phyloP scores from a whole-genome alignment of 1,140 invertebrate genomes.

The Anastatus disparis region DNA sequence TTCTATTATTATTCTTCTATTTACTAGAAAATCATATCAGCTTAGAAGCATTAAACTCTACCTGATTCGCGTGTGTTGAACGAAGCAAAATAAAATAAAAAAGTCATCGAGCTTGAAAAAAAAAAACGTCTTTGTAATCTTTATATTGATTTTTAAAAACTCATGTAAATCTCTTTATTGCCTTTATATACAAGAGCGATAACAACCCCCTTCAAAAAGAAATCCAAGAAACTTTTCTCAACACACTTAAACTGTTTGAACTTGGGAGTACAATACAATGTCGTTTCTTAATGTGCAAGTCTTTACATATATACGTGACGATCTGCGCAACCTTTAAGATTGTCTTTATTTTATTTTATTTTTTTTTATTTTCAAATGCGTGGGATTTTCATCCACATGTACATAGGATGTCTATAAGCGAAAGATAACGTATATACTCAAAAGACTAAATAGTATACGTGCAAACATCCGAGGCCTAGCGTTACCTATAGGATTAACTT shows the following conservation, averaged over 20 bases:
- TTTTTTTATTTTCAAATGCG: background rate
- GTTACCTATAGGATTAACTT: slow-evolving; percentile 25
- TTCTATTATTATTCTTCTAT: too few relatives aligned
- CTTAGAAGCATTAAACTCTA: too few relatives aligned
- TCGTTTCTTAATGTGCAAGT: background rate
- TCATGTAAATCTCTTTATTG: too few relatives aligned
- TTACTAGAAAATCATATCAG: too few relatives aligned
- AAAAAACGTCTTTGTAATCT: background rate
- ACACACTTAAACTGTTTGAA: background rate
- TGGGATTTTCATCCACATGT: slow-evolving; percentile 10
- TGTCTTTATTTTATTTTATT: too few relatives aligned
- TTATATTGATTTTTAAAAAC: slow-evolving; percentile 5
- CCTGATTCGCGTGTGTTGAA: background rate
- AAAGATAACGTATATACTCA: slow-evolving; percentile 16
- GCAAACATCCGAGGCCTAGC: slow-evolving; percentile 13
- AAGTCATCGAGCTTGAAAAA: background rate
- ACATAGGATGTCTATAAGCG: slow-evolving; percentile 19
- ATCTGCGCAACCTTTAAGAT: too few relatives aligned
- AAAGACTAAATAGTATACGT: background rate
- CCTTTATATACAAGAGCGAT: too few relatives aligned
- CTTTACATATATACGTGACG: too few relatives aligned
- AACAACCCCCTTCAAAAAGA: background rate
- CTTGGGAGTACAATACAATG: background rate
- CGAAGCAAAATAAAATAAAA: background rate
- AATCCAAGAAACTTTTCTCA: background rate